Conservation (phyloP, 2,797 vertebrate genomes). For the Coreius guichenoti region DNA sequence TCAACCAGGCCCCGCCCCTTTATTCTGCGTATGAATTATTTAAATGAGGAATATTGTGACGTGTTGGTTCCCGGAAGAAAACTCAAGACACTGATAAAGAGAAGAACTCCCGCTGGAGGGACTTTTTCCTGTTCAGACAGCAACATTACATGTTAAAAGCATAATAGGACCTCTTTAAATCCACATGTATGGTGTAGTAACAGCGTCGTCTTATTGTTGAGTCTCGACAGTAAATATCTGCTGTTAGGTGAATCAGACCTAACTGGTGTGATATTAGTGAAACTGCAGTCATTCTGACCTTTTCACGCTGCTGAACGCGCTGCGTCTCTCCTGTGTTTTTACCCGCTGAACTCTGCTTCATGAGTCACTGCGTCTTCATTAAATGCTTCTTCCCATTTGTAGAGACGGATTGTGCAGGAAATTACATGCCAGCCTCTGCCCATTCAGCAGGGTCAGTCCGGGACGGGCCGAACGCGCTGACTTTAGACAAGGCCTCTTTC, state of each 20-base stretch:
- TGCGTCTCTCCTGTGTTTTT: background rate
- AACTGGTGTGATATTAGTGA: background rate
- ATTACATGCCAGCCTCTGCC: slow-evolving; percentile 18
- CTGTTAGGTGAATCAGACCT: background rate
- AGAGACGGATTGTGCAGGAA: slow-evolving; percentile 34
- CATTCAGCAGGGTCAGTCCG: background rate
- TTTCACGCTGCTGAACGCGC: background rate
- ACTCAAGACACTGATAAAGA: background rate
- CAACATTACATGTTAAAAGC: background rate
- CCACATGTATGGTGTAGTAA: background rate
- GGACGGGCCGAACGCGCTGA: slow-evolving; percentile 35
- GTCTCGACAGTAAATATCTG: too few species aligned
- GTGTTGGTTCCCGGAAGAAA: background rate
- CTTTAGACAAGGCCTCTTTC: slow-evolving; percentile 8
- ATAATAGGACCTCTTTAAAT: background rate
- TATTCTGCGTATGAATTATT: too few species aligned
- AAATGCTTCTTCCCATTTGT: slow-evolving; percentile 50
- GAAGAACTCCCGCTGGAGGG: background rate
- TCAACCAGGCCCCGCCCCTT: too few species aligned
- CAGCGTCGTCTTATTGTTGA: background rate
- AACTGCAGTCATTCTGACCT: background rate
- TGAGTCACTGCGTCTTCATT: slow-evolving; percentile 61
- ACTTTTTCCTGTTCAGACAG: background rate
- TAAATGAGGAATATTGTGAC: too few species aligned
- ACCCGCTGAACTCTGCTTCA: slow-evolving; percentile 42